Evolutionary conservation across 2,888 invertebrate species (phyloP).

Genomic region (Mystacides longicornis): DNA sequence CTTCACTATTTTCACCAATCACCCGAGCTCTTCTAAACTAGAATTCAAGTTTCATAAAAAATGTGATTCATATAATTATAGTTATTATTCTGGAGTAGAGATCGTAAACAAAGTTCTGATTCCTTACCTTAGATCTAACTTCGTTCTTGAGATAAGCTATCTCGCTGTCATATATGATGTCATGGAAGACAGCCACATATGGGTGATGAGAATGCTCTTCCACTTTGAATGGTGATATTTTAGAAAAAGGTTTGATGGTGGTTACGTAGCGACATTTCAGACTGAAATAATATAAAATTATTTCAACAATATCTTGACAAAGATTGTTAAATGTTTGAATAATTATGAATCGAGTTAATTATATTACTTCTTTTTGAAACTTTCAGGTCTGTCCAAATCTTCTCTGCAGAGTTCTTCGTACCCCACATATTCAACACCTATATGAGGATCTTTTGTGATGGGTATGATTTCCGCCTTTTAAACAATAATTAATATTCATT

Average conservation of each 20-base stretch:
- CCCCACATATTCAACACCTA: background rate
- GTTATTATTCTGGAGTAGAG: no score
- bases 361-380: background rate
- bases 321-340: no score
- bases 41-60: background rate
- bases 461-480: background rate
- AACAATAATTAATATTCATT: no score
- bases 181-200: conserved; percentile 75
- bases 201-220: conserved; percentile 76
- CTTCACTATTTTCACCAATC: conserved; percentile 76
- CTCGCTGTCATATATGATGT: conserved; percentile 82
- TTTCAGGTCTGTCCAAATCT: background rate
- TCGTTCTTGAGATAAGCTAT: conserved; percentile 43
- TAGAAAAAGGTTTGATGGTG: conserved; percentile 64
- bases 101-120: no score
- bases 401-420: background rate
- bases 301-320: no score
- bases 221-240: conserved; percentile 69
- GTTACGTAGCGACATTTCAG: conserved; percentile 67
- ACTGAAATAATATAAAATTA: background rate
- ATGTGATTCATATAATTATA: no score
- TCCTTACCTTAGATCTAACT: background rate
- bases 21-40: conserved; percentile 90
- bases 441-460: background rate
- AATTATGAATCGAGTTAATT: background rate